Evolutionary conservation across 2,113 vertebrate species (phyloP), one percentile per base, ranked within the genome.

Genomic region (Rhea americana): DNA sequence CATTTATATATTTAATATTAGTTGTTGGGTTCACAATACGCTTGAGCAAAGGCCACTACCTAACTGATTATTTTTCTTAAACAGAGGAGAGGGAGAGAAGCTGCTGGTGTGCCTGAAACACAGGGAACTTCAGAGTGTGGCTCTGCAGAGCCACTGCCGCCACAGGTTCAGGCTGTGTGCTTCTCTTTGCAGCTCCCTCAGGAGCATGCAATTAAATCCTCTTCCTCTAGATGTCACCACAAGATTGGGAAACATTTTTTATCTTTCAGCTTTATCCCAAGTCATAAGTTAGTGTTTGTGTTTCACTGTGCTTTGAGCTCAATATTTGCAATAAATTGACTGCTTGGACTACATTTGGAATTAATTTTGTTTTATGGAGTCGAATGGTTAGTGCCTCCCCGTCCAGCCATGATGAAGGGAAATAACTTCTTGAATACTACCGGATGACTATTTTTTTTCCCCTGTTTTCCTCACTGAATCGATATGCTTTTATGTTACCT

Each of bases 191-290:
- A 35, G 35, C 35, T 9, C 61, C 43, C 8, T 19, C 9, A 3
- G 59, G 13, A 72, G 9, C 50, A 6, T 1, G 67, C 73, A 47
- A 22, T 24, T 41, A 71, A 53, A 48, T 37, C 80, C 12, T 62
- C 8, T 74, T 56, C 95, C 96, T 93, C 45, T 78, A 95, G 96
- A 43, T 94, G 96, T 92, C 96, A 67, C 72, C 77, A 28, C 50
- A 7, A 77, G 30, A 59, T 53, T 28, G 45, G n/a, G 25, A 77
- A 73, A 89, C 3, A 1, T 5, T 19, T 76, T 68, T 19, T 76
- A 65, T 71, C 43, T 48, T 15, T 37, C 16, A 8, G 13, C n/a
- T 43, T 41, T 22, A 26, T n/a, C 51, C 37, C 48, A 41, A 78
- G 61, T 13, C 56, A 30, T 14, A 56, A 45, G 30, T 8, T 18